Evolutionary conservation across 2,113 vertebrate species (phyloP).

Genomic region (Gambusia affinis): DNA sequence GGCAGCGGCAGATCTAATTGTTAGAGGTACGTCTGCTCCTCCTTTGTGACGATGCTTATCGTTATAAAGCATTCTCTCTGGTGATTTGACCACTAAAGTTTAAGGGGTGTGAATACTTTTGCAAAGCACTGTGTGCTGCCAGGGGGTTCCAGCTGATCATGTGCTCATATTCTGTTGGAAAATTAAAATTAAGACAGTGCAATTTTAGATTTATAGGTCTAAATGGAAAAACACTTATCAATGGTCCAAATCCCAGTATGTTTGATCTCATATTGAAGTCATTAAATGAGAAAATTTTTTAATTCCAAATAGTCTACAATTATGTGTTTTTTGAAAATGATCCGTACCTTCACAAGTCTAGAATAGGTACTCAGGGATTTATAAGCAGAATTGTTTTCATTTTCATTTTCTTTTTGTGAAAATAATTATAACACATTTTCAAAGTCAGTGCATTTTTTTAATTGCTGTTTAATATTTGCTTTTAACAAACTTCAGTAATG

Average conservation of each 20-base stretch:
- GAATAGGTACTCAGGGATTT: neutral
- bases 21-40: conserved; percentile 82
- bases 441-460: neutral
- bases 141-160: neutral
- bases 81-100: neutral
- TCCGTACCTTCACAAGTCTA: neutral
- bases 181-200: conserved; percentile 1
- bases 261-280: conserved; percentile 38
- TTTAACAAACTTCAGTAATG: neutral
- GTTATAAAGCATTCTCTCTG: conserved; percentile 1
- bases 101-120: neutral
- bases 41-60: conserved; percentile 15
- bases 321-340: conserved; percentile 12
- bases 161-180: neutral
- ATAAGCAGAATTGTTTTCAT: neutral
- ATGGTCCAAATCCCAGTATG: conserved; percentile 11
- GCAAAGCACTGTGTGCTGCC: neutral
- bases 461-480: neutral
- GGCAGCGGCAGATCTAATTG: conserved; percentile 83
- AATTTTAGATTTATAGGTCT: conserved; percentile 49
- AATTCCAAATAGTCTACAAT: conserved; percentile 21
- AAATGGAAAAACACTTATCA: conserved; percentile 38
- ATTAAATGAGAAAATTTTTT: conserved; percentile 23
- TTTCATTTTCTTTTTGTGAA: neutral
- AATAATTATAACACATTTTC: neutral